Conservation (phyloP, 1,140 invertebrate genomes). For the Limonius californicus region DNA sequence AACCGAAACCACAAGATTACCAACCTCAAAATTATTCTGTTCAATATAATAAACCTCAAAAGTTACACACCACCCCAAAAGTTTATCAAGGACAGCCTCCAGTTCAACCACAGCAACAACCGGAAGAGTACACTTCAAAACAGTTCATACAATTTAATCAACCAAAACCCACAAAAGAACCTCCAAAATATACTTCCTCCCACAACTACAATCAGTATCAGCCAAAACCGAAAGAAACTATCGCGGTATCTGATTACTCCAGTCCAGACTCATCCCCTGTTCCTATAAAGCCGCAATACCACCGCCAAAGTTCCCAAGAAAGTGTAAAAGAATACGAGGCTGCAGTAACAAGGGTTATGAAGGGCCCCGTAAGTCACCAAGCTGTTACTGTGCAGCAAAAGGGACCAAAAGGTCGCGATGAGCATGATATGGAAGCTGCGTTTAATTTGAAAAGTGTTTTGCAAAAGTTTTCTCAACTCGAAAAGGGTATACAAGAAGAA, state of each 20-base stretch:
- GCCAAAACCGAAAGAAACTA: neutral
- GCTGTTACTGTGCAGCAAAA: constrained; percentile 56
- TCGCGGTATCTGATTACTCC: neutral
- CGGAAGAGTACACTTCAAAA: neutral
- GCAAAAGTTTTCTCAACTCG: constrained; percentile 38
- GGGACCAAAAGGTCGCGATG: constrained; percentile 47
- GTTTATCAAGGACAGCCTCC: neutral
- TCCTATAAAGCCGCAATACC: constrained; percentile 14
- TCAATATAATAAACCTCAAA: constrained; percentile 20
- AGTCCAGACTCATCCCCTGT: neutral
- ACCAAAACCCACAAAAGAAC: no score
- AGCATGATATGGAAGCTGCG: constrained; percentile 48
- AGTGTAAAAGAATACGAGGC: constrained; percentile 54
- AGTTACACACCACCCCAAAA: constrained; percentile 11
- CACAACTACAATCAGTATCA: neutral
- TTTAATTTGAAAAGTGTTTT: constrained; percentile 52
- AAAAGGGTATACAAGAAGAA: neutral
- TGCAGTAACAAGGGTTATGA: constrained; percentile 61
- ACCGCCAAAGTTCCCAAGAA: constrained; percentile 25
- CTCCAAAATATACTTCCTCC: no score
- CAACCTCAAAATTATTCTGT: constrained; percentile 10
- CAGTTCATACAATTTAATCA: neutral
- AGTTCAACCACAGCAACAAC: neutral
- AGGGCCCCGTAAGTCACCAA: constrained; percentile 58
- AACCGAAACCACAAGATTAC: neutral